Percentiles rank a stretch among this genome's conserved stretches.
phyloP scores from a whole-genome alignment of 2,113 vertebrate species.

The Phoenicopterus ruber region DNA sequence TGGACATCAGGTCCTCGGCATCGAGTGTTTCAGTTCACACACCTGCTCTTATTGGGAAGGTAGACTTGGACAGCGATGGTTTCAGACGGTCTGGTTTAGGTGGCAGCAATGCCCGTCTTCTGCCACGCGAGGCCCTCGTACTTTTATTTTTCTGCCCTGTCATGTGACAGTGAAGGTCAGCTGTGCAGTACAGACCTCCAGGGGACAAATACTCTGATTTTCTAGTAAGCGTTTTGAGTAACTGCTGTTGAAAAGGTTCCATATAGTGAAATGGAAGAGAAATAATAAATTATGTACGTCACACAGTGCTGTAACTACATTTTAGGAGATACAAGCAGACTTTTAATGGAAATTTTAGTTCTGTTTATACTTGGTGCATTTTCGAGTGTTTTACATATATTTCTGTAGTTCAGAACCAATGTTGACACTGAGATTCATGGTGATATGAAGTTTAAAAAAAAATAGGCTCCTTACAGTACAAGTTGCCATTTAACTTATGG shows the following conservation, averaged over 20 bases:
- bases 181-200: not conserved
- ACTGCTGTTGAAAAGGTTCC: not conserved
- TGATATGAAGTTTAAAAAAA: not conserved
- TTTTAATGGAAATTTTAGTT: not conserved
- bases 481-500: not conserved
- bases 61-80: not conserved
- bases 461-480: not conserved
- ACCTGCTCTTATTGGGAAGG: not conserved
- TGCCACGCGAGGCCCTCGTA: slow-evolving; percentile 55
- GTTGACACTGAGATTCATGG: not conserved
- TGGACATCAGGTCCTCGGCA: not conserved
- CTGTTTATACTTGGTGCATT: not conserved
- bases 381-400: not conserved
- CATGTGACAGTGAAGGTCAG: not conserved
- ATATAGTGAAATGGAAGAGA: not conserved
- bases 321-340: not conserved
- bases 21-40: not conserved
- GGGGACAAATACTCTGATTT: not conserved
- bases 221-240: not conserved
- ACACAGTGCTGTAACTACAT: not conserved
- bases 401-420: not conserved
- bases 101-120: not conserved
- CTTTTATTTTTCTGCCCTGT: slow-evolving; percentile 39
- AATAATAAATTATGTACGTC: not conserved
- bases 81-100: not conserved